Base-by-base conservation (phyloP, 2,113 vertebrate species). In the Galemys pyrenaicus region DNA sequence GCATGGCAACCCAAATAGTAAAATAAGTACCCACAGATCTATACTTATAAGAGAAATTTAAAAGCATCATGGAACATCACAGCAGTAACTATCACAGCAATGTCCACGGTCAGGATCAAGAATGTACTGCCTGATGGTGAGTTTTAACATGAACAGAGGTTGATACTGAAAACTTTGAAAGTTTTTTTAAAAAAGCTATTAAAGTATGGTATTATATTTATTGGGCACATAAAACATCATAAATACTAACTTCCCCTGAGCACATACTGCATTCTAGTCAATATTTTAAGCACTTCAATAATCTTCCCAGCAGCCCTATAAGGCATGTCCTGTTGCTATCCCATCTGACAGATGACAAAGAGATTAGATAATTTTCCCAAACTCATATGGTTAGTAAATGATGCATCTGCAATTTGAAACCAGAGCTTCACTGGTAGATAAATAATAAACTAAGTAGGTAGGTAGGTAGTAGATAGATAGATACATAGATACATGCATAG, bases 71-170 rank as follows among this genome's bases (percentile, higher is more conserved):
- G 65, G 65, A 88, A 51, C 2, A 46, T 32, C 54, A 83, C 35
- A 78, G 44, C 91, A 81, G 37, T 28, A 87, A 62, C 37, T 68
- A 39, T 28, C 70, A 39, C 6, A 83, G 41, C 32, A 56, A 51
- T 12, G 58, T 15, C 17, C 16, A 71, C 10, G 22, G 32, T 64
- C 28, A 16, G 28, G 84, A 54, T 84, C 49, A 75, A 7, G 8
- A 54, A 93, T 88, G 4, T 44, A 70, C 28, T 41, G 6, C 16
- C 15, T 4, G 35, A 60, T n/a, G 32, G 28, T 46, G 62, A 82
- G 49, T 39, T 93, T 87, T 64, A 78, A 46, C 62, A 84, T 46
- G 51, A 84, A 49, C 22, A 84, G 37, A 91, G 93, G 88, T 64
- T 54, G 80, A 58, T 41, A 26, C 12, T 91, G 41, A 80, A 32